These are phyloP conservation scores for Pseudorectes ferrugineus DNA, from an alignment of 2,113 vertebrate genomes.

Conservation along the genomic window DNA sequence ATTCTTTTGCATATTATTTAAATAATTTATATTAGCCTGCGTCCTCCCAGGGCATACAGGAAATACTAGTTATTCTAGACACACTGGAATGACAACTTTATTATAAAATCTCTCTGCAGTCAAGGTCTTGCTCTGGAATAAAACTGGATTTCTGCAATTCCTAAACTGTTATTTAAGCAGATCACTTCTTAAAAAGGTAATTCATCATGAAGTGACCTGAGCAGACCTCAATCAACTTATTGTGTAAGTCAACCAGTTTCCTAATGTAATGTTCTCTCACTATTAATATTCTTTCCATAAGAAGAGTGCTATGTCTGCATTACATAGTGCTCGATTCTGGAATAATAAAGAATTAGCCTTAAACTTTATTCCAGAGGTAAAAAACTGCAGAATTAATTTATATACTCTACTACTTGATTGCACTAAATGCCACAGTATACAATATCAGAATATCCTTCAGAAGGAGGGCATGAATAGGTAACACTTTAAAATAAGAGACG, in stretches of 20 bases:
- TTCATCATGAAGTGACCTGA: background rate
- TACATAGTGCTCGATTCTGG: background rate
- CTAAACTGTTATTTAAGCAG: background rate
- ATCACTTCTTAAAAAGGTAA: background rate
- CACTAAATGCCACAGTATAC: background rate
- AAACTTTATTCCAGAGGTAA: background rate
- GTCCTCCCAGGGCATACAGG: background rate
- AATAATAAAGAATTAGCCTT: background rate
- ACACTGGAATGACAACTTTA: background rate
- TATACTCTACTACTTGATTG: background rate
- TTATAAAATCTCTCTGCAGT: background rate
- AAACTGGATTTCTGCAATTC: background rate
- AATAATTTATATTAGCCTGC: background rate
- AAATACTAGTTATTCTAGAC: background rate
- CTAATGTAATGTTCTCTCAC: background rate
- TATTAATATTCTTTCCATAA: background rate
- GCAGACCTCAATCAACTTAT: background rate
- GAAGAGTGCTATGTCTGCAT: background rate
- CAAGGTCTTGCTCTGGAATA: background rate
- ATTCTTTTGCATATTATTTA: background rate
- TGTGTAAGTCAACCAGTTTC: background rate
- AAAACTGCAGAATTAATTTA: background rate
- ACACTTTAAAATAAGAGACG: background rate
- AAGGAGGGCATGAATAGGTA: background rate
- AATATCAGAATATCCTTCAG: background rate